Percentiles rank a stretch among this genome's conserved stretches.
These are phyloP conservation scores for Chironomus striatipennis DNA, from an alignment of 1,140 invertebrate species.

Conservation along the genomic window DNA sequence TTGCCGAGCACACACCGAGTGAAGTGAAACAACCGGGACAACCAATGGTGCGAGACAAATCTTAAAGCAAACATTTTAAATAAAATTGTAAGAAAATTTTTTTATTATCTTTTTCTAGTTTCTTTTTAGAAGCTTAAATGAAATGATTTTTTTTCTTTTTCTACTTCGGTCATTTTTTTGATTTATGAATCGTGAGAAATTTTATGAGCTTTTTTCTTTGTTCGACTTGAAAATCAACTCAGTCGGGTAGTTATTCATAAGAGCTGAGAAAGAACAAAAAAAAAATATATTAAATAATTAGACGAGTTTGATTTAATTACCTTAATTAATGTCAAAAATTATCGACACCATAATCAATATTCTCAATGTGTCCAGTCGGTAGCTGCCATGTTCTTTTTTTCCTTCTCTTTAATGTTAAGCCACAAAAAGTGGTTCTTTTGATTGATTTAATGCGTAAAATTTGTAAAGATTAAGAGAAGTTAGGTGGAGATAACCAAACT, in stretches of 20 bases:
- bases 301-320: neutral
- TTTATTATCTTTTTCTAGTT: neutral
- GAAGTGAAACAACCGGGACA: neutral
- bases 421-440: too few species aligned
- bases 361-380: neutral
- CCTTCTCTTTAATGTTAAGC: too few species aligned
- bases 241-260: too few species aligned
- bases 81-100: neutral
- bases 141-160: neutral
- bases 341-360: neutral
- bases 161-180: neutral
- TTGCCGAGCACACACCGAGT: neutral
- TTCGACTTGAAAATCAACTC: too few species aligned
- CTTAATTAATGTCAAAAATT: constrained; percentile 17
- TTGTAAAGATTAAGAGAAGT: too few species aligned
- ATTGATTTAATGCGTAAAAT: too few species aligned
- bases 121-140: constrained; percentile 16
- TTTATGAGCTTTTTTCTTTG: constrained; percentile 4
- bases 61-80: constrained; percentile 3
- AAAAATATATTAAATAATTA: neutral
- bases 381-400: too few species aligned
- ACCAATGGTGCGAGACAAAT: constrained; percentile 11
- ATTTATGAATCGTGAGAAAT: constrained; percentile 21
- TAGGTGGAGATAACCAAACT: too few species aligned
- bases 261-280: too few species aligned